Evolutionary conservation across 2,113 vertebrate genomes (phyloP), one percentile per base, ranked within the genome.

Genomic region (Dasypus novemcinctus): DNA sequence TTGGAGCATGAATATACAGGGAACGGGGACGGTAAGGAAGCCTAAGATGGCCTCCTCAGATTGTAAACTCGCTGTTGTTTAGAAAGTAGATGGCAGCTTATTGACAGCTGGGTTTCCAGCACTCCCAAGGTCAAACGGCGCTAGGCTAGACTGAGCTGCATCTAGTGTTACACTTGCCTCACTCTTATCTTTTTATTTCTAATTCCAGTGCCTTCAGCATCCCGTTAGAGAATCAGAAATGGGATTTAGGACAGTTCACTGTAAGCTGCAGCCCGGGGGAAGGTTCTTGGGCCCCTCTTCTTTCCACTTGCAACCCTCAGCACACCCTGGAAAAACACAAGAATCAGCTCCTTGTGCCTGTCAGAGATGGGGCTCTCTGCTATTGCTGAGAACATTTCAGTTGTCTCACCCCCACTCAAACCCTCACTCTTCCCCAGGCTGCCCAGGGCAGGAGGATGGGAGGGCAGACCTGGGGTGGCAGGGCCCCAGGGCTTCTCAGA

Each of bases 321-420:
- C 71, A 54, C 95, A 68, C 41, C 46, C 86, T 93, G 93, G 79
- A 89, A 93, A 21, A 95, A 43, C 66, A 87, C 83, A 96, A 92
- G 74, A 43, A n/a, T 78, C 38, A 80, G 72, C 49, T 29, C 84
- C 83, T 18, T 49, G 84, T 68, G 76, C 68, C 23, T 25, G 7
- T 68, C 41, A 68, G 79, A 52, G 27, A 33, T 29, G 2, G 49
- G 52, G 36, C 21, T n/a, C 85, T 20, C 33, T 69, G 68, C 43
- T 33, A 85, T 68, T 83, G 46, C 87, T 43, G 36, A 29, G 36
- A 36, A 21, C 68, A 31, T 85, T 75, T 82, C 59, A 29, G 52
- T 71, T 84, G 54, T 87, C 63, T 61, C 8, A 41, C 25, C 41
- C n/a, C 57, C 33, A 82, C 18, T 91, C 90, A 64, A 33, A 46